These are phyloP conservation scores for Pteropus alecto DNA, from an alignment of 2,113 vertebrate genomes.

Conservation along the genomic window DNA sequence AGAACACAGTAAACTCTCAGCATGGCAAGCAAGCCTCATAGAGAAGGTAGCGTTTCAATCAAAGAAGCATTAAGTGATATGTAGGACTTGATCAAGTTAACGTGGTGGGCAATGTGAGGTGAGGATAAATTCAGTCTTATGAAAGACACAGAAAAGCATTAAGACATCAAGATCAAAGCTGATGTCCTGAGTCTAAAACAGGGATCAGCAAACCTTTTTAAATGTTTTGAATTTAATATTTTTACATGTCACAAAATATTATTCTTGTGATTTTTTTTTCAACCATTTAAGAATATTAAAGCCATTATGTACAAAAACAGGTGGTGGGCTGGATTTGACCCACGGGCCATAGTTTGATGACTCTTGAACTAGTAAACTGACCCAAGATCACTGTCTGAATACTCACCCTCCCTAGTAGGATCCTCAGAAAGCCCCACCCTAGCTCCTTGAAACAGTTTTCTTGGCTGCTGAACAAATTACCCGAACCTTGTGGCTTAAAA, in stretches of 20 bases:
- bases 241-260: background rate
- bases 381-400: background rate
- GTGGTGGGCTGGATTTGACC: background rate
- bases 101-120: background rate
- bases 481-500: background rate
- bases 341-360: background rate
- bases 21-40: background rate
- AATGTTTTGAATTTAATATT: constrained; percentile 4
- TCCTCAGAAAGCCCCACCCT: background rate
- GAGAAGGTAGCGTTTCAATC: background rate
- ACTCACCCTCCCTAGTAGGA: background rate
- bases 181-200: background rate
- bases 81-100: background rate
- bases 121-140: background rate
- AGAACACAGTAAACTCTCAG: background rate
- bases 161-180: background rate
- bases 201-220: background rate
- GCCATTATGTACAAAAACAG: background rate
- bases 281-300: constrained; percentile 1
- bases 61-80: background rate
- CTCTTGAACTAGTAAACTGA: background rate
- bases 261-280: background rate
- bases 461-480: background rate
- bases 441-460: background rate
- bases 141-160: background rate